A percentile compares a stretch with the other conserved stretches of the same genome.
Evolutionary conservation across 2,113 vertebrate species (phyloP).

Genomic region (Amblyopsis rosae): DNA sequence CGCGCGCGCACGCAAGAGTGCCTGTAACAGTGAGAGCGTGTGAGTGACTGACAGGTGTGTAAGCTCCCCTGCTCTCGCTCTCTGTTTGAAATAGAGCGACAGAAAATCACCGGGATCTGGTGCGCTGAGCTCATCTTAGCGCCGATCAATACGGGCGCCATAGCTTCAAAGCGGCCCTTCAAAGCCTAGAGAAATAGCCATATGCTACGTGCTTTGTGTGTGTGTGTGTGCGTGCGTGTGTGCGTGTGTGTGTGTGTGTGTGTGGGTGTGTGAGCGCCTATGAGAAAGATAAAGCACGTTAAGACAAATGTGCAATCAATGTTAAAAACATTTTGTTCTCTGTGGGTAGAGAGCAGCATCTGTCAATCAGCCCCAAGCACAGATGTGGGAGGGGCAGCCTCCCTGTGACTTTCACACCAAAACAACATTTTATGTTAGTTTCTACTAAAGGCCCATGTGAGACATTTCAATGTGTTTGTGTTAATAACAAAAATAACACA

Average conservation of each 20-base stretch:
- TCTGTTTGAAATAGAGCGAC: slow-evolving; percentile 79
- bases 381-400: too few relatives aligned
- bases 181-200: slow-evolving; percentile 72
- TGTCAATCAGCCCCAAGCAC: too few relatives aligned
- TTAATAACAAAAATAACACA: too few relatives aligned
- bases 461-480: too few relatives aligned
- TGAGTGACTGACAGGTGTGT: slow-evolving; percentile 71
- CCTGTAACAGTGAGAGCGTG: slow-evolving; percentile 49
- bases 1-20: slow-evolving; percentile 3
- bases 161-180: slow-evolving; percentile 75
- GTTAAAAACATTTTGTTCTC: too few relatives aligned
- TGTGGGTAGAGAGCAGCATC: too few relatives aligned
- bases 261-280: slow-evolving; percentile 6
- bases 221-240: slow-evolving; percentile 2
- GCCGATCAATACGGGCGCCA: slow-evolving; percentile 71
- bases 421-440: too few relatives aligned
- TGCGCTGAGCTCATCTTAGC: slow-evolving; percentile 72
- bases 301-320: too few relatives aligned
- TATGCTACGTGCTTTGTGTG: slow-evolving; percentile 53
- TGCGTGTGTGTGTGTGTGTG: slow-evolving; percentile 4
- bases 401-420: too few relatives aligned
- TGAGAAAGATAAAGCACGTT: neutral
- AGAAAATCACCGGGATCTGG: slow-evolving; percentile 76
- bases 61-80: slow-evolving; percentile 63
- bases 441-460: too few relatives aligned